A percentile compares a stretch with the other conserved stretches of the same genome.
These are phyloP conservation scores for Pogonomyrmex barbatus DNA, from an alignment of 1,140 invertebrate species.

Conservation along the genomic window DNA sequence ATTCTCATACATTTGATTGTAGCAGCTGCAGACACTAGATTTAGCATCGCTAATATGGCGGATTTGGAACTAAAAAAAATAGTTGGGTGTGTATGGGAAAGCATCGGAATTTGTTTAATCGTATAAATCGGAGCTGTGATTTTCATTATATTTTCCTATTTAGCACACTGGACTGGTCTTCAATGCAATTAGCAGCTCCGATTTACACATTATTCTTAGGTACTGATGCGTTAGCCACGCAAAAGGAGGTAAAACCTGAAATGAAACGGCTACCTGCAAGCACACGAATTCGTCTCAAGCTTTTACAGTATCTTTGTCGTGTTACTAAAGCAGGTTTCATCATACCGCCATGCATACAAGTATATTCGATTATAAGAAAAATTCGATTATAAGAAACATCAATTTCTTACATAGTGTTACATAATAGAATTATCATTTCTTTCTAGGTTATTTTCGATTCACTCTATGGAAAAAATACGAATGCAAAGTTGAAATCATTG, in stretches of 20 bases:
- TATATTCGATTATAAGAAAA: no score
- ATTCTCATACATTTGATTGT: conserved; percentile 93
- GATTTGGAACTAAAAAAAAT: conserved; percentile 92
- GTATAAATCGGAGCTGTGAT: background rate
- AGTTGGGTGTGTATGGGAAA: conserved; percentile 86
- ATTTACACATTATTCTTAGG: conserved; percentile 93
- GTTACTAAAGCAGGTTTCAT: conserved; percentile 92
- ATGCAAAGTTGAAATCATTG: conserved; percentile 92
- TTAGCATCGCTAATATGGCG: conserved; percentile 92
- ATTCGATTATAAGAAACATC: conserved; percentile 15
- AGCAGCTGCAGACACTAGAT: conserved; percentile 94
- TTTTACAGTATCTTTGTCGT: conserved; percentile 93
- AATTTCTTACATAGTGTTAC: conserved; percentile 22
- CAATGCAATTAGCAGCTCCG: conserved; percentile 89
- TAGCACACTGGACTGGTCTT: conserved; percentile 90
- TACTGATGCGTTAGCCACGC: conserved; percentile 87
- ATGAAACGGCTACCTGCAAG: conserved; percentile 91
- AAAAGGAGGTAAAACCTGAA: conserved; percentile 87
- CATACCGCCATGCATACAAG: conserved; percentile 93
- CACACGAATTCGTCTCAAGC: conserved; percentile 93
- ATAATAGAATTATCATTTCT: conserved; percentile 49
- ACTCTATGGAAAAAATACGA: conserved; percentile 93
- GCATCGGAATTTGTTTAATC: background rate
- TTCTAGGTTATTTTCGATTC: conserved; percentile 94
- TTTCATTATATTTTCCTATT: conserved; percentile 30